Evolutionary conservation across 2,113 vertebrate genomes (phyloP).

Genomic region (Mellivora capensis): DNA sequence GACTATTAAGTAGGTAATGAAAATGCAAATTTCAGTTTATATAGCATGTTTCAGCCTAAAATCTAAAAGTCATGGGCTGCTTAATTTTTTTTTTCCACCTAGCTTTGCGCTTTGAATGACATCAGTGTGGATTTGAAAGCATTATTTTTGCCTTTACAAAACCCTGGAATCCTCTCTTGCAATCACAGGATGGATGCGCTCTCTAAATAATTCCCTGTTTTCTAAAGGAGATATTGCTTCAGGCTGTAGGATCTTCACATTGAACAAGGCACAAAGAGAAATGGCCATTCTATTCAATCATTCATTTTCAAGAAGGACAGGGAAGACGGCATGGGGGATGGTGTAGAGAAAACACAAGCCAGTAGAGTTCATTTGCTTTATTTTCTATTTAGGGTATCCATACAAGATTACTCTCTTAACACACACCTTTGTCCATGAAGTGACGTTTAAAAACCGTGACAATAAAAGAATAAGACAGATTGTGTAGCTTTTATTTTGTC

Average conservation of each 20-base stretch:
- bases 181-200: not conserved
- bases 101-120: conserved; percentile 13
- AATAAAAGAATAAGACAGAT: not conserved
- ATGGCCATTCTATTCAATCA: conserved; percentile 12
- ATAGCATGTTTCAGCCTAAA: not conserved
- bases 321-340: not conserved
- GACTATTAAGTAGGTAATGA: not conserved
- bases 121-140: conserved; percentile 10
- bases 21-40: conserved; percentile 9
- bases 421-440: not conserved
- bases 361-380: not conserved
- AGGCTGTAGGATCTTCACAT: conserved; percentile 1
- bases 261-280: conserved; percentile 24
- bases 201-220: conserved; percentile 64
- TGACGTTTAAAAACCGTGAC: not conserved
- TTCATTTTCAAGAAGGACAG: conserved; percentile 26
- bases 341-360: not conserved
- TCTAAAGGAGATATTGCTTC: conserved; percentile 26
- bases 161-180: not conserved
- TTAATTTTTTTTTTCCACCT: not conserved
- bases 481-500: not conserved
- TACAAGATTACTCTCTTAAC: not conserved
- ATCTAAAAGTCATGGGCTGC: not conserved
- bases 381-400: not conserved
- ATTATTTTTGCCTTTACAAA: conserved; percentile 51